These are phyloP conservation scores for Euphonia xanthogaster DNA, from an alignment of 2,797 vertebrate species.

Conservation along the genomic window DNA sequence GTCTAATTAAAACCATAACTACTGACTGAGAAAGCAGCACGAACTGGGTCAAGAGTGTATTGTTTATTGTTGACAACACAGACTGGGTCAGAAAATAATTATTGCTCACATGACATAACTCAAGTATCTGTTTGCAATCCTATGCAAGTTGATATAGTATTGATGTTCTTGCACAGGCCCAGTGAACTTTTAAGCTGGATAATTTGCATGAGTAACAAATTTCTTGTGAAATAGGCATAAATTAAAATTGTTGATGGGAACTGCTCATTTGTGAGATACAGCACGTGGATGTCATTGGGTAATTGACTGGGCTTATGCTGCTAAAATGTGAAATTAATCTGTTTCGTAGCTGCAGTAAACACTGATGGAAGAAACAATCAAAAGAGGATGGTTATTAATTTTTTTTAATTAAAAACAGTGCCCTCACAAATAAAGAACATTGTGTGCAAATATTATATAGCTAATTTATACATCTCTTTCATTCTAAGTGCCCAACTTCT, in stretches of 20 bases:
- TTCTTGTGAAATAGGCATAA: background rate
- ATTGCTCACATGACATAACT: background rate
- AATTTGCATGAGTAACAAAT: background rate
- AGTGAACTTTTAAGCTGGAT: background rate
- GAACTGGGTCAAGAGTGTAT: background rate
- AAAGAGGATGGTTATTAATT: background rate
- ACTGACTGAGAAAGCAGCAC: background rate
- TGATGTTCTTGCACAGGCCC: background rate
- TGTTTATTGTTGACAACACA: background rate
- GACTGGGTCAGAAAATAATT: background rate
- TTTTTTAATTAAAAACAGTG: background rate
- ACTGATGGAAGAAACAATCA: background rate
- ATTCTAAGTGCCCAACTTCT: background rate
- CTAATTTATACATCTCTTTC: background rate
- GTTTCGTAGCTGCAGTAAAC: background rate
- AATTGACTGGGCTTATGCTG: background rate
- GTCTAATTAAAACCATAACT: constrained; percentile 17
- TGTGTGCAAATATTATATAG: background rate
- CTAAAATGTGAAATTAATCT: background rate
- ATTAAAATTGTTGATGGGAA: background rate
- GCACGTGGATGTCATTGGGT: background rate
- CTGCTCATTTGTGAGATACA: background rate
- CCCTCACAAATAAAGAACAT: background rate
- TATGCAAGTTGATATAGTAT: background rate
- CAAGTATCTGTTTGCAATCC: background rate